A percentile compares a stretch with the other conserved stretches of the same genome.
Evolutionary conservation across 2,888 invertebrate genomes (phyloP).

Genomic region (Thysanoteuthis rhombus): DNA sequence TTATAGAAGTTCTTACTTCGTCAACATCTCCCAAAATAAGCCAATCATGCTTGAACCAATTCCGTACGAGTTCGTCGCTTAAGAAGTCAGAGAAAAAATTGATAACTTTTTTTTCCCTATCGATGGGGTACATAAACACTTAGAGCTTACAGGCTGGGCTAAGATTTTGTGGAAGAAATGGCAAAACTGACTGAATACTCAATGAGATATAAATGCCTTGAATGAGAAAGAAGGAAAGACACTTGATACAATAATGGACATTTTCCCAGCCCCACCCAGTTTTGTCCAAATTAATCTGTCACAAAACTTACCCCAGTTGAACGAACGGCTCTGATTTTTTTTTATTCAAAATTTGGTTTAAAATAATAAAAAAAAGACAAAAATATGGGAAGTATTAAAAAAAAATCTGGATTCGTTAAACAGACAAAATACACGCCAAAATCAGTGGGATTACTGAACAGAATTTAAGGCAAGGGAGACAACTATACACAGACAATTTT

Average conservation of each 20-base stretch:
- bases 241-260: not conserved
- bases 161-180: not conserved
- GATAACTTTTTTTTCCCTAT: too few relatives aligned
- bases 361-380: not conserved
- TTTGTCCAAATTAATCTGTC: not conserved
- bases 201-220: not conserved
- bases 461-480: not conserved
- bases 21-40: too few relatives aligned
- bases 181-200: not conserved
- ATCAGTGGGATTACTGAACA: not conserved
- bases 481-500: too few relatives aligned
- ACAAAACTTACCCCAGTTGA: slow-evolving; percentile 12
- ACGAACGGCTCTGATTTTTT: not conserved
- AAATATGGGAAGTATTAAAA: not conserved
- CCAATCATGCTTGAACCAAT: too few relatives aligned
- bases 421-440: not conserved
- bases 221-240: not conserved
- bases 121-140: not conserved
- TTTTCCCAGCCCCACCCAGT: not conserved
- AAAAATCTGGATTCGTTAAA: not conserved
- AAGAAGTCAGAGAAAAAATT: too few relatives aligned
- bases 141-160: not conserved
- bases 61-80: too few relatives aligned
- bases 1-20: too few relatives aligned
- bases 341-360: not conserved